These are phyloP conservation scores for Myotis planiceps DNA, from an alignment of 2,797 vertebrate species.

Conservation along the genomic window DNA sequence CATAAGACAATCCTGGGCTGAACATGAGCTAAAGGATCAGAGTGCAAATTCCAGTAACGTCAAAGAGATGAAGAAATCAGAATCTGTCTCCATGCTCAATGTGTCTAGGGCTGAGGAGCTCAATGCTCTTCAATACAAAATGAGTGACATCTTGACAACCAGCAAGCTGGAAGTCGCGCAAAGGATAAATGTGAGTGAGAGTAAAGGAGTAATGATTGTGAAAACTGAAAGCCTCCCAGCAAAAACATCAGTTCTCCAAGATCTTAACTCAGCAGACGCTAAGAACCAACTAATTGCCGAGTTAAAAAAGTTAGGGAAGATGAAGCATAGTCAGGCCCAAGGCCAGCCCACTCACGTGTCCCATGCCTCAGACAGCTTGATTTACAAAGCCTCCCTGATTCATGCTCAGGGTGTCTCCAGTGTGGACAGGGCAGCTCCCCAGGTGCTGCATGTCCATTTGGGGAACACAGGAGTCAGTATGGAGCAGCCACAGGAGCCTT, in stretches of 20 bases:
- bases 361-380: neutral
- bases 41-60: neutral
- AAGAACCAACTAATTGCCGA: neutral
- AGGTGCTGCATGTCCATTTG: neutral
- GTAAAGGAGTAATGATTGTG: neutral
- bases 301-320: neutral
- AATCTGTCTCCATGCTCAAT: neutral
- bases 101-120: neutral
- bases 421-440: neutral
- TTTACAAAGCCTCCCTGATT: neutral
- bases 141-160: neutral
- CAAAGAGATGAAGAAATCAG: neutral
- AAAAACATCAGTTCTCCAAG: neutral
- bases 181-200: neutral
- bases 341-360: rapidly evolving
- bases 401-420: neutral
- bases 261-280: neutral
- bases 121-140: neutral
- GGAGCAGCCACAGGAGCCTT: neutral
- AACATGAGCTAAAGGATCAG: neutral
- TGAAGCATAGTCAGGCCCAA: neutral
- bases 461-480: neutral
- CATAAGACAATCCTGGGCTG: too few species aligned
- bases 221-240: neutral
- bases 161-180: neutral